Conservation (phyloP, 2,113 vertebrate genomes). For the Nothoprocta pentlandii region DNA sequence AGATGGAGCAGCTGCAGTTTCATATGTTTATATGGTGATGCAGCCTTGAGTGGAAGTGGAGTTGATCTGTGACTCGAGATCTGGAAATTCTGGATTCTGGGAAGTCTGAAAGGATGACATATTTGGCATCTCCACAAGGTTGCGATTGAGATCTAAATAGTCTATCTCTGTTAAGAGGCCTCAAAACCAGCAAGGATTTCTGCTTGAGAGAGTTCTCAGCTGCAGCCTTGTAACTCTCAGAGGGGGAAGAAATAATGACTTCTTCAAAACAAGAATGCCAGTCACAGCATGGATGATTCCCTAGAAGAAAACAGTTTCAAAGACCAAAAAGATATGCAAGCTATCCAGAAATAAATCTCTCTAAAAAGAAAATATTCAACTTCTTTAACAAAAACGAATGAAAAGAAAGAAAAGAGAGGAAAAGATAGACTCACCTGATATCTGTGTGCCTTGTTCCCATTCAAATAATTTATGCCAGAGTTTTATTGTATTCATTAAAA, state of each 20-base stretch:
- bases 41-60: not conserved
- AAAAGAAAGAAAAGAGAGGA: not conserved
- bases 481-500: not conserved
- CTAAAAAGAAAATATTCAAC: not conserved
- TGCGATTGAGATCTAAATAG: not conserved
- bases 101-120: not conserved
- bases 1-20: not conserved
- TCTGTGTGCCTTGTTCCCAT: not conserved
- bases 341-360: not conserved
- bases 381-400: too few species aligned
- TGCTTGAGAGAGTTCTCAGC: not conserved
- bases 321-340: not conserved
- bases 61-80: fast-evolving
- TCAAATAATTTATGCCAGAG: not conserved
- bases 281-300: not conserved
- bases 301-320: not conserved
- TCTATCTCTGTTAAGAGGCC: not conserved
- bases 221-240: not conserved
- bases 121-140: fast-evolving
- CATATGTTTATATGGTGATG: not conserved
- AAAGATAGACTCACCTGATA: not conserved
- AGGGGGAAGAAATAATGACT: not conserved
- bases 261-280: not conserved
- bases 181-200: not conserved
- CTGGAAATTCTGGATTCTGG: not conserved